Percentiles rank a stretch among this genome's conserved stretches.
phyloP scores from a whole-genome alignment of 2,113 vertebrate species.

The Hirundichthys speculiger region DNA sequence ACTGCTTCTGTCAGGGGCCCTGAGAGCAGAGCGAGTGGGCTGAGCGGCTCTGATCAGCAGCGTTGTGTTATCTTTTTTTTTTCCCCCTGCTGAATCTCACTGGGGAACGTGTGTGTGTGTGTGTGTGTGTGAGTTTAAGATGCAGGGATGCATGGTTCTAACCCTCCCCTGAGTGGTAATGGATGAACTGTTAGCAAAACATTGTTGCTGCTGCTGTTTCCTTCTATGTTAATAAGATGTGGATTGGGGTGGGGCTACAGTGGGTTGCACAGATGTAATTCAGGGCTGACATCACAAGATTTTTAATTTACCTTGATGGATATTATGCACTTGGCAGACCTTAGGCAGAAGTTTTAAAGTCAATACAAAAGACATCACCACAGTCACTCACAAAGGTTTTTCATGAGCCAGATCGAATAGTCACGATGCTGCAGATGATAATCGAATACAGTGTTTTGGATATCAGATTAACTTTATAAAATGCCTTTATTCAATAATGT shows the following conservation, averaged over 20 bases:
- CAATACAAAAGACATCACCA: slow-evolving; percentile 11
- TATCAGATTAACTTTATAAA: slow-evolving; percentile 27
- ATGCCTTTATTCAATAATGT: slow-evolving; percentile 19
- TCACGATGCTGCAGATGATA: slow-evolving; percentile 7
- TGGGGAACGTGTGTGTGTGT: slow-evolving; percentile 59
- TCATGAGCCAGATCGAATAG: slow-evolving; percentile 7
- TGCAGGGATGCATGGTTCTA: slow-evolving; percentile 75
- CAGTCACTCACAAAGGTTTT: slow-evolving; percentile 13
- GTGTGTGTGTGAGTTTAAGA: slow-evolving; percentile 71
- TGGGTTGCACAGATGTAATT: slow-evolving; percentile 69
- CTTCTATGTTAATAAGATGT: slow-evolving; percentile 77
- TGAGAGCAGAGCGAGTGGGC: slow-evolving; percentile 61
- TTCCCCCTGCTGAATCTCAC: slow-evolving; percentile 63
- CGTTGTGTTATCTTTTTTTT: slow-evolving; percentile 63
- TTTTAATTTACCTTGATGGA: slow-evolving; percentile 52
- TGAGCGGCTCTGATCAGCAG: slow-evolving; percentile 75
- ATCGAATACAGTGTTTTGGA: slow-evolving; percentile 21
- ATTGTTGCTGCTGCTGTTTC: slow-evolving; percentile 74
- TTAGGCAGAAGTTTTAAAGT: slow-evolving; percentile 40
- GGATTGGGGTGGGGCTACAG: slow-evolving; percentile 35
- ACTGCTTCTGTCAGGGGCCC: slow-evolving; percentile 67
- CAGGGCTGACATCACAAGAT: slow-evolving; percentile 68
- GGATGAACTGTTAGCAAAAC: slow-evolving; percentile 83
- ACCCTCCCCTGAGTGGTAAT: slow-evolving; percentile 80
- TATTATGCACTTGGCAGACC: slow-evolving; percentile 45